Base-by-base conservation (phyloP, 2,797 vertebrate species). In the Sebastes dallii region DNA sequence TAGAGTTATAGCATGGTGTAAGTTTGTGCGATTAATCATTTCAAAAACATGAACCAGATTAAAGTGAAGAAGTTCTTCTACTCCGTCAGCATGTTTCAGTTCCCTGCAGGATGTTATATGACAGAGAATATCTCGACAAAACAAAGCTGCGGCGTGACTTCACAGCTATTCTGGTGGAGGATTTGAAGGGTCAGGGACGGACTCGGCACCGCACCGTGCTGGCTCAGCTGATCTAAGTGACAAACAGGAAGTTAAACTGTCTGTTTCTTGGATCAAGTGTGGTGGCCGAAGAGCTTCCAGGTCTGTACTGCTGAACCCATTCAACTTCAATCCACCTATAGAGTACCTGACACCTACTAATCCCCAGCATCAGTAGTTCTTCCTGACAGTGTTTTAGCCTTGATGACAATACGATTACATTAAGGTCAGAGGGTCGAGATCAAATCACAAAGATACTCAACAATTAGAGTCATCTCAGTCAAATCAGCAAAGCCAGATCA, bases 181-280 rank as follows among this genome's bases (percentile, higher is more conserved):
- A 20, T 71, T 65, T 61, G 18, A 52, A 60, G 46, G 22, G 18
- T 72, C 30, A 9, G 32, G 30, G 62, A 70, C 24, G 3, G 1
- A 39, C 60, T 25, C 8, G 39, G 76, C 4, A 5, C 36, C 1
- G 0, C 64, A 32, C 4, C 3, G 4, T 58, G 71, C 71, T 70
- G 30, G 55, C 60, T 83, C 82, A 87, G 83, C 70, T 69, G 20
- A 86, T 72, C 9, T 16, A 5, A 46, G 20, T 27, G 22, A 72
- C 54, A 82, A 82, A 84, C 72, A 87, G 80, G 78, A 80, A 77
- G 81, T 74, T 16, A 74, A 71, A 70, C 2, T 59, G 62, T 81
- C 64, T 58, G 36, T 42, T 46, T 72, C 52, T 70, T 36, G 11
- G 20, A 61, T 27, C 2, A 14, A 29, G 29, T 69, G 58, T 75